phyloP scores from a whole-genome alignment of 2,113 vertebrate genomes.

The Eulemur macaco region DNA sequence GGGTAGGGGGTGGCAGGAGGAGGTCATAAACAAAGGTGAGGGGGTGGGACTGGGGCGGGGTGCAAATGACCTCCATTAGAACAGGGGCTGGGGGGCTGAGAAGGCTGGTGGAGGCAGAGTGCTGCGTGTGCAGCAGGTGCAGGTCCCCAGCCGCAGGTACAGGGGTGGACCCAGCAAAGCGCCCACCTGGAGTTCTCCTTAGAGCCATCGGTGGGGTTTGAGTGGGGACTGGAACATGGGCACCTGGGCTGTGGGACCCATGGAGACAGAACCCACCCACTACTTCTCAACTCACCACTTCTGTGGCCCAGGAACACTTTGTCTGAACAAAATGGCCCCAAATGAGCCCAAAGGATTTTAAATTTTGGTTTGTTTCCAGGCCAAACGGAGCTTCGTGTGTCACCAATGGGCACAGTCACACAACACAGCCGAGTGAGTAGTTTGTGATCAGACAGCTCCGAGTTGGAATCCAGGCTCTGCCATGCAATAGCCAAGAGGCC shows the following conservation, averaged over 20 bases:
- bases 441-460: neutral
- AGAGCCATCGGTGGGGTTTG: neutral
- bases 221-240: too few species aligned
- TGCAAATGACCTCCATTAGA: neutral
- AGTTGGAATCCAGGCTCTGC: neutral
- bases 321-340: neutral
- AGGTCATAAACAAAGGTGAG: neutral
- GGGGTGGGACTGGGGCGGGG: accelerated
- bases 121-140: neutral
- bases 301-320: neutral
- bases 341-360: neutral
- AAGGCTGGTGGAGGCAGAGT: neutral
- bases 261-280: neutral
- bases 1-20: neutral
- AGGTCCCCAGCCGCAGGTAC: neutral
- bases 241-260: neutral
- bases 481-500: accelerated
- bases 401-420: neutral
- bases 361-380: neutral
- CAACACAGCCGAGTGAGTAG: accelerated
- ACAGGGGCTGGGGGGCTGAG: neutral
- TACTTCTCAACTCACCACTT: neutral
- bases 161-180: neutral
- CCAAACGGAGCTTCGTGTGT: neutral
- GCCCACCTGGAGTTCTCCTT: neutral